phyloP scores from a whole-genome alignment of 2,888 invertebrate genomes.

The Drosophila seclusa region DNA sequence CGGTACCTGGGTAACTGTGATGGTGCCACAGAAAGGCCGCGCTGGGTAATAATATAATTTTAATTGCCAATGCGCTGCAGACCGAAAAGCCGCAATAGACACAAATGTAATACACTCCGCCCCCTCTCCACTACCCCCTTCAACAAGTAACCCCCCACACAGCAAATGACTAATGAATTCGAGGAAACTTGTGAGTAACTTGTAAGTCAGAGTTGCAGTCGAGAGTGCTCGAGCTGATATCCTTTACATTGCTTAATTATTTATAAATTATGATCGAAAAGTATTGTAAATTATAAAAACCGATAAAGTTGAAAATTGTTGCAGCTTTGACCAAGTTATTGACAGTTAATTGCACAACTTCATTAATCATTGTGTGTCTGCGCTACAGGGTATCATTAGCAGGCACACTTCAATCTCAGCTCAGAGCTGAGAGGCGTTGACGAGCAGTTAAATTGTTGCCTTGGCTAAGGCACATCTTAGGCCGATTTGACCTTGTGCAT shows the following conservation, averaged over 20 bases:
- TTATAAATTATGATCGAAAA: not conserved
- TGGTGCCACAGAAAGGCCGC: conserved; percentile 41
- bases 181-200: not conserved
- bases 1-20: conserved; percentile 39
- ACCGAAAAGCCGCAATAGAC: conserved; percentile 17
- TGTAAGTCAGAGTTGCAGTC: not conserved
- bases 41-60: conserved; percentile 74
- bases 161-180: conserved; percentile 30
- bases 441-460: conserved; percentile 19
- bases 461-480: conserved; percentile 24
- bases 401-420: not conserved
- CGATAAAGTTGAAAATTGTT: not conserved
- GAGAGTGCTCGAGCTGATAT: not conserved
- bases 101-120: not conserved
- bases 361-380: not conserved
- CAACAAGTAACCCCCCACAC: not conserved
- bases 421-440: not conserved
- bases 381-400: not conserved
- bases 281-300: too few relatives aligned
- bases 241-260: not conserved
- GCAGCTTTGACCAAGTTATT: not conserved
- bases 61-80: conserved; percentile 65
- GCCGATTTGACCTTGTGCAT: conserved; percentile 33
- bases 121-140: not conserved
- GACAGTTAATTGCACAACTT: not conserved